Base-by-base conservation (phyloP, 2,888 invertebrate species). In the Clistopyga incitator region DNA sequence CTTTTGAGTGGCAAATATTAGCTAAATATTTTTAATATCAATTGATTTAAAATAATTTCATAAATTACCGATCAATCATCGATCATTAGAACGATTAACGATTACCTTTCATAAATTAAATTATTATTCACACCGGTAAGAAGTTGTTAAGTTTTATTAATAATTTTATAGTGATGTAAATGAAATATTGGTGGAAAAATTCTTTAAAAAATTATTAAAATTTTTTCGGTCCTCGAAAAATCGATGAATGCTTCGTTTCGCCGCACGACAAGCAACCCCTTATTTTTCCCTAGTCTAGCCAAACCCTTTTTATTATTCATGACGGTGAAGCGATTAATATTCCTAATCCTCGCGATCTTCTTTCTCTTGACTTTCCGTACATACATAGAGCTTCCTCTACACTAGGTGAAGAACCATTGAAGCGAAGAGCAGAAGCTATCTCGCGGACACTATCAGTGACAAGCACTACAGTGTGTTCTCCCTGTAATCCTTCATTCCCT, bases 401-500 rank as follows among this genome's bases (percentile, higher is more conserved):
- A 23, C 42, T 45, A 59, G 47, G 56, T 2, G 42, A 56, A 20
- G 20, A 23, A 20, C 23, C 13, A 45, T 47, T 34, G 42, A 47
- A 25, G 38, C 42, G 38, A 56, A n/a, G n/a, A n/a, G n/a, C 56
- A 59, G 67, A 13, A 10, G 42, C 67, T 68, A 56, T 77, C 54
- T 77, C 68, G 47, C 59, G 18, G 47, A 13, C 54, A 61, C 50
- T 81, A 77, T 81, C 81, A 82, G 56, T 64, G 56, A 79, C 52
- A 54, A 54, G 47, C 52, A 68, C 38, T 34, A 65, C 72, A 64
- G 42, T 61, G 29, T 47, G 29, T n/a, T n/a, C 61, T 61, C 54
- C 54, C 52, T n/a, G 56, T 78, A 76, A 83, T 83, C 76, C 79
- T 79, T 83, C 71, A 34, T 67, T 79, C 71, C 82, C 76, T 79